Evolutionary conservation across 1,140 invertebrate species (phyloP).

Genomic region (Papilio polytes): DNA sequence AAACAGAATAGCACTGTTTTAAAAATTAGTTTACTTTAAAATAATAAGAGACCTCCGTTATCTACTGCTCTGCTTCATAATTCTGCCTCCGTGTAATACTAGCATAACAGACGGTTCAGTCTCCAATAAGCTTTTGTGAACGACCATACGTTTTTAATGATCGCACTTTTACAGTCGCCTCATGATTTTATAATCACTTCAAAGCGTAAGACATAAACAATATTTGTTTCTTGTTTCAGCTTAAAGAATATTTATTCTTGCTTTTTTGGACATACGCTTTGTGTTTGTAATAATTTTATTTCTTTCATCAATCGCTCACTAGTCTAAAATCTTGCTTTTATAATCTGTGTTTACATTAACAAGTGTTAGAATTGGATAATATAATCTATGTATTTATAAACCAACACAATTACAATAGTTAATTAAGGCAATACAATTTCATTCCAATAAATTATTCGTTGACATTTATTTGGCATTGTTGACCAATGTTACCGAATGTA

Average conservation of each 20-base stretch:
- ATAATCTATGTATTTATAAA: neutral
- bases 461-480: constrained; percentile 8
- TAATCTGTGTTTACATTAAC: neutral
- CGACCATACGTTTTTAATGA: constrained; percentile 13
- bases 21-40: too few species aligned
- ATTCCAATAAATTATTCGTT: neutral
- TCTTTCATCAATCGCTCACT: neutral
- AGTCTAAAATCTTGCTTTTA: neutral
- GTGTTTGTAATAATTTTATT: neutral
- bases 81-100: constrained; percentile 30
- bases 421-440: neutral
- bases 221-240: constrained; percentile 6
- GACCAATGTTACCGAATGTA: constrained; percentile 11
- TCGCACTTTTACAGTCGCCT: constrained; percentile 14
- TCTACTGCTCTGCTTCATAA: constrained; percentile 26
- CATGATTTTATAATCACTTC: constrained; percentile 24
- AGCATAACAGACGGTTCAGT: constrained; percentile 36
- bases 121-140: constrained; percentile 6
- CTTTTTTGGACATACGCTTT: neutral
- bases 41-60: constrained; percentile 39
- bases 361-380: too few species aligned
- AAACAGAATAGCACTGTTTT: too few species aligned
- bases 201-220: constrained; percentile 13
- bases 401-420: neutral
- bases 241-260: neutral